phyloP scores from a whole-genome alignment of 2,113 vertebrate genomes.

The Nematolebias whitei region DNA sequence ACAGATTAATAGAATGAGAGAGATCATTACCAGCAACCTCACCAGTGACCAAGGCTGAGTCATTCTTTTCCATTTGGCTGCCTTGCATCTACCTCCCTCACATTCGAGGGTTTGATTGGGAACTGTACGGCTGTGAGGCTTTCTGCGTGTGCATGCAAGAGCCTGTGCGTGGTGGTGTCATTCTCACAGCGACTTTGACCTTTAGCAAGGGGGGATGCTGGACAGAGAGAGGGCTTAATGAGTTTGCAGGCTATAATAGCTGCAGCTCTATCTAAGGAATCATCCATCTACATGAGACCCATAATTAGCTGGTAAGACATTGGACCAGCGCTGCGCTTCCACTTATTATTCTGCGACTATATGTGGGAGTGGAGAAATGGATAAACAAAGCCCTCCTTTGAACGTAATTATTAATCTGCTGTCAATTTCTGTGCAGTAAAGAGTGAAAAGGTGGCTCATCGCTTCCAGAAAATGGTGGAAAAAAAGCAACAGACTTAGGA shows the following conservation, averaged over 20 bases:
- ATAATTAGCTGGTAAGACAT: slow-evolving; percentile 75
- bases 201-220: slow-evolving; percentile 62
- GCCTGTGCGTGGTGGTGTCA: slow-evolving; percentile 49
- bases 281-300: slow-evolving; percentile 73
- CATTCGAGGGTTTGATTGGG: slow-evolving; percentile 43
- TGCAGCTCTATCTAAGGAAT: slow-evolving; percentile 68
- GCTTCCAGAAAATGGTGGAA: no score
- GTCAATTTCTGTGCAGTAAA: slow-evolving; percentile 41
- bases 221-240: slow-evolving; percentile 72
- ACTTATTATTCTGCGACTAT: slow-evolving; percentile 73
- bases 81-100: slow-evolving; percentile 28
- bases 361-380: slow-evolving; percentile 60
- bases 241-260: slow-evolving; percentile 72
- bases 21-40: slow-evolving; percentile 64
- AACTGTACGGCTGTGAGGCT: slow-evolving; percentile 25
- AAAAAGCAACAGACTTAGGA: no score
- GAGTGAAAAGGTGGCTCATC: slow-evolving; percentile 42
- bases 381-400: slow-evolving; percentile 58
- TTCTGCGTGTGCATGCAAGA: slow-evolving; percentile 31
- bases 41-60: slow-evolving; percentile 67
- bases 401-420: slow-evolving; percentile 69
- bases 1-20: slow-evolving; percentile 66
- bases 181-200: slow-evolving; percentile 70
- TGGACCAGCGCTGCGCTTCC: slow-evolving; percentile 62
- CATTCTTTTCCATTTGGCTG: slow-evolving; percentile 58